phyloP scores from a whole-genome alignment of 2,888 invertebrate genomes.

The Agonopterix heracliana region DNA sequence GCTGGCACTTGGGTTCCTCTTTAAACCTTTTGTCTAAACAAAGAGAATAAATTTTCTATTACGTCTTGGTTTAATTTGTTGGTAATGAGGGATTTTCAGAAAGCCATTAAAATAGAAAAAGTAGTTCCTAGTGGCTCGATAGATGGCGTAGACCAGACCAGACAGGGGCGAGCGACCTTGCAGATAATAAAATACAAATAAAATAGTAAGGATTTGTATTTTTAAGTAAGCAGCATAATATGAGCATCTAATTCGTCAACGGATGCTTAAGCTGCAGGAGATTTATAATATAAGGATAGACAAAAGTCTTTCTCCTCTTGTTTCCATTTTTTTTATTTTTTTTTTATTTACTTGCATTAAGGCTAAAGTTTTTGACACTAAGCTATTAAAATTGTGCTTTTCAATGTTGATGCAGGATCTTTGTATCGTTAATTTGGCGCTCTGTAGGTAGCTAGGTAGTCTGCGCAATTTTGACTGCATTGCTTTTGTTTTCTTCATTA shows the following conservation, averaged over 20 bases:
- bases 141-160: slow-evolving; percentile 8
- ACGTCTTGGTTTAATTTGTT: slow-evolving; percentile 14
- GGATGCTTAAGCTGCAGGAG: slow-evolving; percentile 10
- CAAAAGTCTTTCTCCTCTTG: slow-evolving; percentile 12
- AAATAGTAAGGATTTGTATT: too few relatives aligned
- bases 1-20: slow-evolving; percentile 13
- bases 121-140: slow-evolving; percentile 1
- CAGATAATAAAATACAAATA: too few relatives aligned
- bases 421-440: too few relatives aligned
- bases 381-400: background rate
- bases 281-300: slow-evolving; percentile 15
- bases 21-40: slow-evolving; percentile 10
- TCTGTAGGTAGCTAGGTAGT: too few relatives aligned
- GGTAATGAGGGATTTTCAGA: too few relatives aligned
- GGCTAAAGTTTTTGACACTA: background rate
- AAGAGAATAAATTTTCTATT: slow-evolving; percentile 14
- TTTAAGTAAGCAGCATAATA: too few relatives aligned
- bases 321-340: slow-evolving; percentile 11
- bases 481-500: too few relatives aligned
- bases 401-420: too few relatives aligned
- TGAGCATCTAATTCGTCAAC: too few relatives aligned
- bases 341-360: slow-evolving; percentile 8
- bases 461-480: too few relatives aligned
- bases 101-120: too few relatives aligned
- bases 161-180: too few relatives aligned